Conservation (phyloP, 2,113 vertebrate species). For the Phylloscopus trochiloides region DNA sequence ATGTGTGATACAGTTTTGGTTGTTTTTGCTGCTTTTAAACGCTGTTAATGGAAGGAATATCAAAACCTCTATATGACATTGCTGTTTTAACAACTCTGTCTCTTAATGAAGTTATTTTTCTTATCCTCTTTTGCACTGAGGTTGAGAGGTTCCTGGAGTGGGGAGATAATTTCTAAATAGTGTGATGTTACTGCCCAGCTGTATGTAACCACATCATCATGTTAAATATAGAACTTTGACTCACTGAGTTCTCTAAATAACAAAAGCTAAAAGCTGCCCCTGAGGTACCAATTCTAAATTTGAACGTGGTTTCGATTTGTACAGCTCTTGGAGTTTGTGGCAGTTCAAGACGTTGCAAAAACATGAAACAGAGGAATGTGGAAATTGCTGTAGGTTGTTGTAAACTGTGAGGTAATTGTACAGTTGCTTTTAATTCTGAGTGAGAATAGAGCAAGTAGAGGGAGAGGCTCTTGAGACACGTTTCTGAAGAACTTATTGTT, state of each 20-base stretch:
- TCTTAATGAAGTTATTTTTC: background rate
- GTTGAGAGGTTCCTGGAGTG: background rate
- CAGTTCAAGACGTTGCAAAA: background rate
- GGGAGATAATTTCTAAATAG: background rate
- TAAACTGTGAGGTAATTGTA: background rate
- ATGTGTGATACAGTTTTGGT: background rate
- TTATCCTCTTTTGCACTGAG: background rate
- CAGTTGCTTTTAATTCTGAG: background rate
- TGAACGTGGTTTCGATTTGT: background rate
- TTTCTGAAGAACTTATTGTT: background rate
- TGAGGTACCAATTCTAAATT: background rate
- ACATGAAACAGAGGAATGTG: background rate
- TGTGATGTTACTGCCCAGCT: background rate
- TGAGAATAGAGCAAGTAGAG: background rate
- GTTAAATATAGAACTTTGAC: constrained; percentile 52
- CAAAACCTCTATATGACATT: background rate
- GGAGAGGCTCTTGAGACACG: background rate
- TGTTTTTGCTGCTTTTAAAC: background rate
- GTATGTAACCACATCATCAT: background rate
- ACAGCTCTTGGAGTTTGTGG: background rate
- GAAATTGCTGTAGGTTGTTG: background rate
- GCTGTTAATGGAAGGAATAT: background rate
- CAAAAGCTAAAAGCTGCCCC: background rate
- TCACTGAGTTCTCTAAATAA: constrained; percentile 17
- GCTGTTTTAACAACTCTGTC: background rate